Conservation (phyloP, 2,113 vertebrate species). For the Pseudonaja textilis region DNA sequence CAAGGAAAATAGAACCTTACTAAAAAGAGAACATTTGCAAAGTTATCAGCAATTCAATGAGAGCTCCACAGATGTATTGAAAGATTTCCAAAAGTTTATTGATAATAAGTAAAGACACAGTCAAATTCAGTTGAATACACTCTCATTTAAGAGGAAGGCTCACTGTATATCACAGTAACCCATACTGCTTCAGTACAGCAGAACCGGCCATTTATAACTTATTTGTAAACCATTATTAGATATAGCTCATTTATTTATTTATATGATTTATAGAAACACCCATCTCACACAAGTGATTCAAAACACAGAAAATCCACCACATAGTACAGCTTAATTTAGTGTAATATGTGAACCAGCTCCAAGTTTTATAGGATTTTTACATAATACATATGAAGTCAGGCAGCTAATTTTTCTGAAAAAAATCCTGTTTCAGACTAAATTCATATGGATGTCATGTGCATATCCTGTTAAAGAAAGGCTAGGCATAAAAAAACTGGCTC, state of each 20-base stretch:
- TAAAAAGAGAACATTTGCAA: neutral
- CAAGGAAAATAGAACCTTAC: neutral
- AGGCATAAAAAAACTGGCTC: neutral
- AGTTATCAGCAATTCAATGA: neutral
- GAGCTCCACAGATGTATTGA: neutral
- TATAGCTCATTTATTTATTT: neutral
- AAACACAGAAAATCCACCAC: neutral
- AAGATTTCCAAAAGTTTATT: neutral
- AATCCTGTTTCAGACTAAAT: neutral
- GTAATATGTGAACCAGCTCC: neutral
- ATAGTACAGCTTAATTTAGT: neutral
- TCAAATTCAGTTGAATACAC: neutral
- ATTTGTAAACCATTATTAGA: neutral
- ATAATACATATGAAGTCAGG: neutral
- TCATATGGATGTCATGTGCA: neutral
- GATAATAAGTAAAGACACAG: neutral
- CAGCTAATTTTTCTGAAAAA: neutral
- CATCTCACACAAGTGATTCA: neutral
- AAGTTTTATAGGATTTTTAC: neutral
- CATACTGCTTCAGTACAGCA: neutral
- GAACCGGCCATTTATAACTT: neutral
- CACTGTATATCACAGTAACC: neutral
- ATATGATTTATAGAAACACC: neutral
- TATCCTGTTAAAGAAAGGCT: neutral
- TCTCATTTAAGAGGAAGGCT: neutral